These are phyloP conservation scores for Asobara japonica DNA, from an alignment of 1,140 invertebrate genomes.

Conservation along the genomic window DNA sequence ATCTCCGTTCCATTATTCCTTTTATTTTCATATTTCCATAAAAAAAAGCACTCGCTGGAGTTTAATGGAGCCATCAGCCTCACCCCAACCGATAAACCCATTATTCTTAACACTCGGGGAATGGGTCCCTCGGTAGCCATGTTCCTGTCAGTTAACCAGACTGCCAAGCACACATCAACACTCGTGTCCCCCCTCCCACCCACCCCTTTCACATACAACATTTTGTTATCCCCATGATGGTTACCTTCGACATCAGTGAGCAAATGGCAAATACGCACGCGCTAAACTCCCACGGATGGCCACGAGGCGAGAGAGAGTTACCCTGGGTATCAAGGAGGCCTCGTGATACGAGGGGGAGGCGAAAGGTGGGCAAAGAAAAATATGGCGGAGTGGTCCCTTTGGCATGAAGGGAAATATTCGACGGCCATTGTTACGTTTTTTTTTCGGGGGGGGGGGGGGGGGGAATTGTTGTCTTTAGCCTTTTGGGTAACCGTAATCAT, in stretches of 20 bases:
- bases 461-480: not conserved
- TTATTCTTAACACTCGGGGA: constrained; percentile 13
- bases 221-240: constrained; percentile 8
- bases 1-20: not conserved
- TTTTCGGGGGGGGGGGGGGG: too few species aligned
- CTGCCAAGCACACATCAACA: constrained; percentile 20
- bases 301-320: not conserved
- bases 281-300: constrained; percentile 13
- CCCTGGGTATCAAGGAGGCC: constrained; percentile 19
- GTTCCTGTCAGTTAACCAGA: constrained; percentile 38
- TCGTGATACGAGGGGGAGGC: constrained; percentile 13
- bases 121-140: constrained; percentile 47
- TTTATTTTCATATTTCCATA: constrained; percentile 1
- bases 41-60: constrained; percentile 38
- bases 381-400: constrained; percentile 35
- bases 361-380: constrained; percentile 33
- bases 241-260: constrained; percentile 4
- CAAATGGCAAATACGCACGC: constrained; percentile 18
- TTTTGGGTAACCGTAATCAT: too few species aligned
- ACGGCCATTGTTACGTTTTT: constrained; percentile 18
- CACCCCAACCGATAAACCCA: constrained; percentile 11
- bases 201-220: constrained; percentile 19
- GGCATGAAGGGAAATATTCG: constrained; percentile 14
- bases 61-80: constrained; percentile 43
- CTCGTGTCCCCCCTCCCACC: constrained; percentile 6